phyloP scores from a whole-genome alignment of 2,113 vertebrate genomes.

The Beaufortia kweichowensis region DNA sequence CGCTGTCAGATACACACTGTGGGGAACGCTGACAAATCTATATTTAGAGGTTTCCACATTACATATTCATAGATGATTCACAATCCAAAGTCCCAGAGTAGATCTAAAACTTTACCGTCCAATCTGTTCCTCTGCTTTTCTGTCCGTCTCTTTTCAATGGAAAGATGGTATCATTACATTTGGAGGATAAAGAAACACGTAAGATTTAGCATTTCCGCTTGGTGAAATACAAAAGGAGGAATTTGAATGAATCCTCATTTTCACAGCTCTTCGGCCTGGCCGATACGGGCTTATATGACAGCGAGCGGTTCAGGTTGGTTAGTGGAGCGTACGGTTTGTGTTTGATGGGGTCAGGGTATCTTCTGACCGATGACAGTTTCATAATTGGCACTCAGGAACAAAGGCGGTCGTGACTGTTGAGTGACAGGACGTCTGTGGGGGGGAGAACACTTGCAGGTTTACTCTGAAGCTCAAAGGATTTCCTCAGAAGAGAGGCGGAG shows the following conservation, averaged over 20 bases:
- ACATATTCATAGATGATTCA: conserved; percentile 60
- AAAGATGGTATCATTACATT: background rate
- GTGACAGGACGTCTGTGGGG: background rate
- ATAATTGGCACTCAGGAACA: conserved; percentile 37
- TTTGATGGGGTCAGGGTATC: conserved; percentile 24
- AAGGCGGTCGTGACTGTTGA: background rate
- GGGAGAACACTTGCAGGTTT: conserved; percentile 16
- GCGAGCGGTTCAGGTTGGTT: background rate
- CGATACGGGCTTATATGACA: background rate
- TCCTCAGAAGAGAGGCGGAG: background rate
- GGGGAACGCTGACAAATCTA: conserved; percentile 50
- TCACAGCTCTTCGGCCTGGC: background rate
- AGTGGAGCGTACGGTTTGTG: background rate
- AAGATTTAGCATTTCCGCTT: background rate
- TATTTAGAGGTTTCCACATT: conserved; percentile 54
- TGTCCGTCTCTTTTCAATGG: background rate
- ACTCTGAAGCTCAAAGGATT: conserved; percentile 34
- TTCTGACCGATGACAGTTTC: conserved; percentile 18
- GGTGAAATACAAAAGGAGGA: background rate
- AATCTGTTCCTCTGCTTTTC: conserved; percentile 23
- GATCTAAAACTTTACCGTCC: conserved; percentile 33
- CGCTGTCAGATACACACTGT: conserved; percentile 46
- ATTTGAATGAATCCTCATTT: background rate
- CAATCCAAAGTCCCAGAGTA: conserved; percentile 47
- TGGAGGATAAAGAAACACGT: background rate